Percentiles rank a stretch among this genome's conserved stretches.
These are phyloP conservation scores for Acropora yongei DNA, from an alignment of 64 coral and sea anemone species.

Conservation along the genomic window DNA sequence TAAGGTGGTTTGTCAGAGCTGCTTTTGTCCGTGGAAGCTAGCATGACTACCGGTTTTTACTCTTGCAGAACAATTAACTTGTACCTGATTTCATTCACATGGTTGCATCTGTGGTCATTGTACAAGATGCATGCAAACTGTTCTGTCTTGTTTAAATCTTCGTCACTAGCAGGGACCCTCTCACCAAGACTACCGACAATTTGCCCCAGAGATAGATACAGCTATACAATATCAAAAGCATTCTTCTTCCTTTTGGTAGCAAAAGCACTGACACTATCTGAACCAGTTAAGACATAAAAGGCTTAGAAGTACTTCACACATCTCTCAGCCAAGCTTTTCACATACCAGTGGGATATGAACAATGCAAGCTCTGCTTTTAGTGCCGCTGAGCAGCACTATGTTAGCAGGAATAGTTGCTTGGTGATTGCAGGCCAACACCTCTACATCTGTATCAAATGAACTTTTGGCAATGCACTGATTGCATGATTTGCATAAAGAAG, in stretches of 20 bases:
- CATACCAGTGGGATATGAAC: constrained; percentile 24
- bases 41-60: constrained; percentile 55
- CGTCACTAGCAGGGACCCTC: constrained; percentile 33
- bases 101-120: constrained; percentile 45
- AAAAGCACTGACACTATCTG: constrained; percentile 31
- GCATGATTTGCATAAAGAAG: constrained; percentile 58
- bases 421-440: constrained; percentile 63
- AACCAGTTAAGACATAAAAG: constrained; percentile 43
- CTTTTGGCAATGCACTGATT: constrained; percentile 36
- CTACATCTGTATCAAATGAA: constrained; percentile 68
- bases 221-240: constrained; percentile 60
- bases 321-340: constrained; percentile 26
- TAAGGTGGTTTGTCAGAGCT: constrained; percentile 56
- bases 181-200: constrained; percentile 54
- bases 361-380: constrained; percentile 37
- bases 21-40: constrained; percentile 61
- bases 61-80: constrained; percentile 62
- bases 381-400: constrained; percentile 58
- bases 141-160: constrained; percentile 66
- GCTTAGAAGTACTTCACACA: constrained; percentile 28
- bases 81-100: constrained; percentile 18
- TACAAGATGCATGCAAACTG: constrained; percentile 65
- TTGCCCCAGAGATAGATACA: constrained; percentile 17
- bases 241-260: constrained; percentile 58
- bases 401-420: constrained; percentile 55